phyloP scores from a whole-genome alignment of 2,113 vertebrate genomes.

The Microtus oregoni region DNA sequence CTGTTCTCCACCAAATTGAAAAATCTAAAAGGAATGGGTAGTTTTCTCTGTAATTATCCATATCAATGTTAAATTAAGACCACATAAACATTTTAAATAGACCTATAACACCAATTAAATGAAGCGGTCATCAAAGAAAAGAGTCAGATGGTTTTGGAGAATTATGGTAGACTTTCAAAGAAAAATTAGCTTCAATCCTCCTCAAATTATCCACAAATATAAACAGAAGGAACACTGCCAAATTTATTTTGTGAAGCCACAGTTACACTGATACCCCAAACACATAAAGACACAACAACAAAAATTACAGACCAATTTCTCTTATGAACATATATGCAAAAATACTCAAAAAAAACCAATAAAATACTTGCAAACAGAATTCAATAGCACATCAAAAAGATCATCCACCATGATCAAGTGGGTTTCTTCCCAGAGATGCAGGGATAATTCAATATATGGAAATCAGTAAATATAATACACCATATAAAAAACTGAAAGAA shows the following conservation, averaged over 20 bases:
- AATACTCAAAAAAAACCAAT: neutral
- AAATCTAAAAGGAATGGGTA: neutral
- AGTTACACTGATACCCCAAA: neutral
- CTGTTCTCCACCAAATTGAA: neutral
- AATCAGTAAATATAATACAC: neutral
- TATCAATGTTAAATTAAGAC: neutral
- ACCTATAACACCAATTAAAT: neutral
- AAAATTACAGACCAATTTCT: neutral
- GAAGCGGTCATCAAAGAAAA: neutral
- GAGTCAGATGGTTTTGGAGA: neutral
- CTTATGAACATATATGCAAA: neutral
- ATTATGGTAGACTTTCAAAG: neutral
- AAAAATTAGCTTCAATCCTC: neutral
- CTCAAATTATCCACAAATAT: neutral
- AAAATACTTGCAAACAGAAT: neutral
- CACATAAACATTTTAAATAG: neutral
- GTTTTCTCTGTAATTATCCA: neutral
- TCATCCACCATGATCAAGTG: neutral
- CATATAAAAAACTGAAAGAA: neutral
- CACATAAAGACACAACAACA: neutral
- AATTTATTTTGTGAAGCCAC: neutral
- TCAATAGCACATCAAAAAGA: neutral
- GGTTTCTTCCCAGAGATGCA: neutral
- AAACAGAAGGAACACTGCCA: neutral
- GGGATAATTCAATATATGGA: neutral